Evolutionary conservation across 2,888 invertebrate genomes (phyloP), one percentile per base, ranked within the genome.

Genomic region (Aleiodes leptofemur): DNA sequence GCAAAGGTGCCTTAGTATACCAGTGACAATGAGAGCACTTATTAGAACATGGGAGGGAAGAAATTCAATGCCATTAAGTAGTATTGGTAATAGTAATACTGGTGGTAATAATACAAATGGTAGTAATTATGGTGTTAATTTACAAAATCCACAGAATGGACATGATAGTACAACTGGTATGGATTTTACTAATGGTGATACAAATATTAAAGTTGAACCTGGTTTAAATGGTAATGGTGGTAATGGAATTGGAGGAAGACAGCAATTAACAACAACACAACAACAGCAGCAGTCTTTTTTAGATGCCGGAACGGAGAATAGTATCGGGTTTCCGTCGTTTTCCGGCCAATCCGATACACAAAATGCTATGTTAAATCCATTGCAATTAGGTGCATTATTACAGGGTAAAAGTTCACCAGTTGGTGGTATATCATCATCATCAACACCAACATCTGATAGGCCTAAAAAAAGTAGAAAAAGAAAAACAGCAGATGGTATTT

Each of bases 1-100:
- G 79, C 97, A 97, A 89, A 94, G 95, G 86, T 96, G 95, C 83
- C 93, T 97, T 84, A 98, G 97, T n/a, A 96, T 98, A 88, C 98
- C 98, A 1, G 93, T 98, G 71, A 97, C 97, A 6, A 93, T 98
- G 90, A 92, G 98, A 78, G 93, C 96, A 1, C 92, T 98, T 2
- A 93, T 98, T n/a, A 94, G 95, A 86, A 92, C 94, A 72, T 96
- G 96, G 96, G 95, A 96, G 83, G 86, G 86, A 13, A 93, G 94
- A 9, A 92, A 93, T 38, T 90, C 92, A 13, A 84, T 89, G 53
- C 87, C 90, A 73, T 87, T 88, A 73, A 89, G 89, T 38, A 91
- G 92, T 72, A 92, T 92, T 78, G 88, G 91, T 84, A 81, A 83
- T 90, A 88, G 92, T 76, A 94, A 93, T 86, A 92, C 93, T 83